Conservation (phyloP, 2,113 vertebrate species). For the Pungitius pungitius region DNA sequence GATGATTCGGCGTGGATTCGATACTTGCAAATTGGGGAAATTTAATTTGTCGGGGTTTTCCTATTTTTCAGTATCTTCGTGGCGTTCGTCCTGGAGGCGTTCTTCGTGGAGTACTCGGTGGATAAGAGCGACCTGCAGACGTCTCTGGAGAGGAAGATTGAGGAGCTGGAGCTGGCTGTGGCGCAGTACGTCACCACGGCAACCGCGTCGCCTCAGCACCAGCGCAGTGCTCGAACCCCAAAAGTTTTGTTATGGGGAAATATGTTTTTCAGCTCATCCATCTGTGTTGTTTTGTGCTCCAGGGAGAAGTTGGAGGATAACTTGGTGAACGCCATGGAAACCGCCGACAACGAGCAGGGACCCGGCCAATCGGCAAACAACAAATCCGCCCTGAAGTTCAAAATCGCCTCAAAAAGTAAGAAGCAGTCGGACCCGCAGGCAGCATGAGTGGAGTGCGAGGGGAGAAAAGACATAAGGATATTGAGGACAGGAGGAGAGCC, state of each 20-base stretch:
- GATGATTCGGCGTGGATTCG: not conserved
- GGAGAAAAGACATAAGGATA: not conserved
- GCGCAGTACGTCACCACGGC: conserved; percentile 82
- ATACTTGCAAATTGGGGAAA: not conserved
- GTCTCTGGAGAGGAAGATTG: conserved; percentile 92
- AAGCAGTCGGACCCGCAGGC: conserved; percentile 10
- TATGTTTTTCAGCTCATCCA: not conserved
- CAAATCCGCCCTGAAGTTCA: conserved; percentile 82
- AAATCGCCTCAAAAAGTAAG: conserved; percentile 92
- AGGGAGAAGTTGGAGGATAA: conserved; percentile 83
- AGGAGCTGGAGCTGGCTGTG: conserved; percentile 89
- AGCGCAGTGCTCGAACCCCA: too few relatives aligned
- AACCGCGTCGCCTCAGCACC: not conserved
- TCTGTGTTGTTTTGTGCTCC: not conserved
- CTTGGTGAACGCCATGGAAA: conserved; percentile 84
- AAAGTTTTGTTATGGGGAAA: not conserved
- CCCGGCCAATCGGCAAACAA: conserved; percentile 54
- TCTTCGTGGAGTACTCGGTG: conserved; percentile 92
- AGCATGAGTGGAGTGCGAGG: not conserved
- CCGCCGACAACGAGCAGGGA: conserved; percentile 70
- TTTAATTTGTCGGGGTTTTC: not conserved
- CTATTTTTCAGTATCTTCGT: conserved; percentile 88
- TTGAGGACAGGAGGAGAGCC: not conserved
- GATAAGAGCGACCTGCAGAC: conserved; percentile 92
- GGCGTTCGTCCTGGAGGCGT: conserved; percentile 93